phyloP scores from a whole-genome alignment of 2,113 vertebrate genomes.

The Isichthys henryi region DNA sequence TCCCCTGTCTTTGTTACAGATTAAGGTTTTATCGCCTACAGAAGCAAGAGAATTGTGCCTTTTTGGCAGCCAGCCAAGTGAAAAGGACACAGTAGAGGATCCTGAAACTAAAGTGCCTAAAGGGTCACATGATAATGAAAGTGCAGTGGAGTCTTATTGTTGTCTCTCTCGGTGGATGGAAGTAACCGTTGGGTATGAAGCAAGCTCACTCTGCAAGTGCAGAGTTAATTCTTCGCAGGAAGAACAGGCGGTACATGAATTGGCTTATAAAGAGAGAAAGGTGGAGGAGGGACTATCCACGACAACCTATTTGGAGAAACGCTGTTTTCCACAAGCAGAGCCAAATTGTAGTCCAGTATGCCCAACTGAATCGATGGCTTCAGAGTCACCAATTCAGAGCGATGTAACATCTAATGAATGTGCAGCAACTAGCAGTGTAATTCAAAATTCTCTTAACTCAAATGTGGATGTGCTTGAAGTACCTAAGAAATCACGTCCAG shows the following conservation, averaged over 20 bases:
- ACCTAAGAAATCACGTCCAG: not conserved
- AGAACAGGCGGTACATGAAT: not conserved
- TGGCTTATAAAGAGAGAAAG: not conserved
- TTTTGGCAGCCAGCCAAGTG: constrained; percentile 10
- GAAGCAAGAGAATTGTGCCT: constrained; percentile 38
- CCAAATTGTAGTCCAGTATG: not conserved
- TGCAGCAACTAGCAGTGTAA: not conserved
- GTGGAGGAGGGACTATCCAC: not conserved
- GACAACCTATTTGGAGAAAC: not conserved
- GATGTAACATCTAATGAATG: not conserved
- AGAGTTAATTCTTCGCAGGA: not conserved
- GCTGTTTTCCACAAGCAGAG: not conserved
- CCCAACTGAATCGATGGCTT: not conserved
- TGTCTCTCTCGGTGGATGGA: constrained; percentile 46
- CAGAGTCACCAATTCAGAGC: not conserved
- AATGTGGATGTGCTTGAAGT: not conserved
- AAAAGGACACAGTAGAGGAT: not conserved
- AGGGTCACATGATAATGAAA: not conserved
- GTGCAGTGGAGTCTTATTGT: constrained; percentile 37
- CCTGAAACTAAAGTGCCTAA: not conserved
- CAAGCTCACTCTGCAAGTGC: constrained; percentile 27
- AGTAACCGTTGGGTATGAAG: not conserved
- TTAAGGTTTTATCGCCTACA: constrained; percentile 44
- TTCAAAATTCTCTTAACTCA: not conserved
- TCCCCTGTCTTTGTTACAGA: constrained; percentile 34